Percentiles rank a stretch among this genome's conserved stretches.
Evolutionary conservation across 2,113 vertebrate species (phyloP).

Genomic region (Poecile atricapillus): DNA sequence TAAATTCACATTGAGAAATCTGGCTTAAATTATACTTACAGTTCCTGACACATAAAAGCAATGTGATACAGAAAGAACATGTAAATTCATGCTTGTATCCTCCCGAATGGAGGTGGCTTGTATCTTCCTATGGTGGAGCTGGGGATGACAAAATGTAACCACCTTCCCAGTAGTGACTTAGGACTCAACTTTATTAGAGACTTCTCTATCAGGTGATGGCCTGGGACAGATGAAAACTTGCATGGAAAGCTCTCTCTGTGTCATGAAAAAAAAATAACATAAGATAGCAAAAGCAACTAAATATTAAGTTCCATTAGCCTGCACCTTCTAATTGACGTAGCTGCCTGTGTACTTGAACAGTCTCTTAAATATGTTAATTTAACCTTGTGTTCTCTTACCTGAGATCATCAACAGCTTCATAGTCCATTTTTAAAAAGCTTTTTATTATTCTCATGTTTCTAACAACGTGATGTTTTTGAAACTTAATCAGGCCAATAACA

Average conservation of each 20-base stretch:
- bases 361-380: neutral
- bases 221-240: neutral
- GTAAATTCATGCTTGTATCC: neutral
- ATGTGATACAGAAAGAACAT: neutral
- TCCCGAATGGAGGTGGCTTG: neutral
- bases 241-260: neutral
- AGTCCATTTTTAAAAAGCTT: neutral
- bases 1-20: neutral
- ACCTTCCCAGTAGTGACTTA: neutral
- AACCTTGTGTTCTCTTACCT: neutral
- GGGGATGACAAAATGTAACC: neutral
- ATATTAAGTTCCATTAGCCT: neutral
- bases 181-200: neutral
- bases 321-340: neutral
- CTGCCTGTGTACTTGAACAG: neutral
- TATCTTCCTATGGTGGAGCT: neutral
- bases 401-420: neutral
- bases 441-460: neutral
- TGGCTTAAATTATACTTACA: neutral
- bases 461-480: neutral
- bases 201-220: neutral
- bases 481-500: neutral
- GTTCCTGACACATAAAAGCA: neutral
- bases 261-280: neutral
- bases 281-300: neutral